These are phyloP conservation scores for Polyommatus icarus DNA, from an alignment of 2,888 invertebrate genomes.

Conservation along the genomic window DNA sequence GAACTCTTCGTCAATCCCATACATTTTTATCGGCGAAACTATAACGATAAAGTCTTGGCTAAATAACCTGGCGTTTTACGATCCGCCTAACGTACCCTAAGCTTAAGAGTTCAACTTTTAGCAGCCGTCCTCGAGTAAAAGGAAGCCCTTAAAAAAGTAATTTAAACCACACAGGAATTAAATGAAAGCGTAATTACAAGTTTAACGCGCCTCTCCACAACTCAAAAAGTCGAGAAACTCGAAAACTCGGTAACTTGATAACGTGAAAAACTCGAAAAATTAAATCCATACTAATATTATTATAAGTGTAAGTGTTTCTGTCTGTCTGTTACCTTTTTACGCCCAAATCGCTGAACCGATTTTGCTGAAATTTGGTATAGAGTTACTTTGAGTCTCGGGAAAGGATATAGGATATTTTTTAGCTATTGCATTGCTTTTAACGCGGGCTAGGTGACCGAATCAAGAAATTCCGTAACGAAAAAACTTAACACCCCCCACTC, in stretches of 20 bases:
- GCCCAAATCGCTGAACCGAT: no score
- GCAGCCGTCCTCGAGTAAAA: background rate
- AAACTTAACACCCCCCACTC: no score
- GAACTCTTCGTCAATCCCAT: no score
- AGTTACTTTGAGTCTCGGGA: no score
- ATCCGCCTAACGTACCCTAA: background rate
- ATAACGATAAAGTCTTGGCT: no score
- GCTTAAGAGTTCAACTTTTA: background rate
- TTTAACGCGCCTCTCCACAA: background rate
- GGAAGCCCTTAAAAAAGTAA: constrained; percentile 19
- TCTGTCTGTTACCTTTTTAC: no score
- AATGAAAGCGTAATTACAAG: constrained; percentile 1
- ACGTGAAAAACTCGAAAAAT: background rate
- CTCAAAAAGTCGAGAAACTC: background rate
- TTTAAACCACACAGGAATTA: constrained; percentile 20
- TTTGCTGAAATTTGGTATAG: no score
- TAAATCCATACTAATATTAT: background rate
- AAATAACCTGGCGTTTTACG: background rate
- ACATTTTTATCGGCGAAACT: no score
- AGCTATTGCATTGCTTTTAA: no score
- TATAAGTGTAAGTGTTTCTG: background rate
- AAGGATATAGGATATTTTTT: no score
- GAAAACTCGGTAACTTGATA: constrained; percentile 1
- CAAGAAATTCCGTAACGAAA: no score
- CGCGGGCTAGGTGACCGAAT: no score